Evolutionary conservation across 2,888 invertebrate species (phyloP).

Genomic region (Buathra laborator): DNA sequence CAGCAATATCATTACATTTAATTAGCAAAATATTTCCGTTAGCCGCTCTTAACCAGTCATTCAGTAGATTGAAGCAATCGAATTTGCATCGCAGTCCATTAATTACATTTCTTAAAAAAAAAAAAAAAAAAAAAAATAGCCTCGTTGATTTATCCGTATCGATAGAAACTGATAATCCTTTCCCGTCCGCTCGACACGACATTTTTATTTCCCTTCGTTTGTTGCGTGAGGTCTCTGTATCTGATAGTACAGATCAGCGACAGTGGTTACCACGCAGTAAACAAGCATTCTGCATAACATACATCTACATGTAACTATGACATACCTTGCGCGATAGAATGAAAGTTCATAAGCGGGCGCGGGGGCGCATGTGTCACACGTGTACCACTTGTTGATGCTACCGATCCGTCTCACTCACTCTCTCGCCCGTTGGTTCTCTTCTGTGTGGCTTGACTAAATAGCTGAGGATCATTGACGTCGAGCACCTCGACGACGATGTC

Average conservation of each 20-base stretch:
- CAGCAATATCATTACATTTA: too few relatives aligned
- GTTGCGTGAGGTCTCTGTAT: conserved; percentile 60
- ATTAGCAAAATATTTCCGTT: too few relatives aligned
- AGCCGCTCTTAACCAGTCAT: too few relatives aligned
- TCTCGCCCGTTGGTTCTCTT: conserved; percentile 14
- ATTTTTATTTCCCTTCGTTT: not conserved
- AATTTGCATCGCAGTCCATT: too few relatives aligned
- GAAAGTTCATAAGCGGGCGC: conserved; percentile 56
- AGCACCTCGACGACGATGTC: conserved; percentile 20
- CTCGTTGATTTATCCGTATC: not conserved
- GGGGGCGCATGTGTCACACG: conserved; percentile 62
- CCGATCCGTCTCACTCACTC: conserved; percentile 57
- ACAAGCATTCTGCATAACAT: not conserved
- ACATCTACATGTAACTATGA: conserved; percentile 27
- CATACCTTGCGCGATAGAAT: conserved; percentile 54
- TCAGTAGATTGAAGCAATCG: too few relatives aligned
- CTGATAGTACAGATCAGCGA: conserved; percentile 31
- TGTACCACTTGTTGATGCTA: conserved; percentile 73
- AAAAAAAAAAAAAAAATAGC: too few relatives aligned
- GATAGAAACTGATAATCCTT: not conserved
- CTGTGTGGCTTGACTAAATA: conserved; percentile 29
- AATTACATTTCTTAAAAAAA: too few relatives aligned
- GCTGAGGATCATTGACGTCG: conserved; percentile 42
- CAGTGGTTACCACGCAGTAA: conserved; percentile 33
- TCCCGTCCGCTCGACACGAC: not conserved